Conservation (phyloP, 37 sponge, comb jelly and placozoan species). For the Sycon ciliatum region DNA sequence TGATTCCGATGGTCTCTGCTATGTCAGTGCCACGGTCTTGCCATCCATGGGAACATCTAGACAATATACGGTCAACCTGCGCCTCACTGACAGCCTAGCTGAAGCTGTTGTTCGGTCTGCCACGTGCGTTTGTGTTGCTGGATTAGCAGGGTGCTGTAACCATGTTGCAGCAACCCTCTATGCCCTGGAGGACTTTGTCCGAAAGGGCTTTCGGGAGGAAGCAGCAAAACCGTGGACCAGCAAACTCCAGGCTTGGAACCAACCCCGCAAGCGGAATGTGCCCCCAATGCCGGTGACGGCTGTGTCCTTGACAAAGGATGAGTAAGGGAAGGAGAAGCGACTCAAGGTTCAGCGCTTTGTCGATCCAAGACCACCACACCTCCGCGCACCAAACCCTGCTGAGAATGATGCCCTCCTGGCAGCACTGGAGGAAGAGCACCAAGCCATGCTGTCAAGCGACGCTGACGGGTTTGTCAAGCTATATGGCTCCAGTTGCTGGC, state of each 20-base stretch:
- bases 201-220: constrained; percentile 24
- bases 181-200: constrained; percentile 29
- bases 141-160: constrained; percentile 34
- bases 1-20: constrained; percentile 11
- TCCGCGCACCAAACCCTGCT: constrained; percentile 15
- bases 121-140: constrained; percentile 33
- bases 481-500: constrained; percentile 16
- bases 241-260: constrained; percentile 32
- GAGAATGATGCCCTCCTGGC: constrained; percentile 13
- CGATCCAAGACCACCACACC: constrained; percentile 18
- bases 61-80: constrained; percentile 18
- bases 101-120: constrained; percentile 19
- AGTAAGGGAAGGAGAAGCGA: constrained; percentile 20
- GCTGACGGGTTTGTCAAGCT: not conserved
- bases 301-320: constrained; percentile 16
- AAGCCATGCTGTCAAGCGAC: constrained; percentile 16
- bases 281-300: constrained; percentile 11
- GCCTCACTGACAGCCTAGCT: no score
- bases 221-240: constrained; percentile 15
- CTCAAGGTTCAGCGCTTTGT: not conserved
- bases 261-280: constrained; percentile 6
- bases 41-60: constrained; percentile 21
- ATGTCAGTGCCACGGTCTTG: constrained; percentile 24
- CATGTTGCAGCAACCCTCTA: constrained; percentile 22
- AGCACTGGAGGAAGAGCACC: constrained; percentile 21